phyloP scores from a whole-genome alignment of 2,113 vertebrate species.

The Accipiter virgatus region DNA sequence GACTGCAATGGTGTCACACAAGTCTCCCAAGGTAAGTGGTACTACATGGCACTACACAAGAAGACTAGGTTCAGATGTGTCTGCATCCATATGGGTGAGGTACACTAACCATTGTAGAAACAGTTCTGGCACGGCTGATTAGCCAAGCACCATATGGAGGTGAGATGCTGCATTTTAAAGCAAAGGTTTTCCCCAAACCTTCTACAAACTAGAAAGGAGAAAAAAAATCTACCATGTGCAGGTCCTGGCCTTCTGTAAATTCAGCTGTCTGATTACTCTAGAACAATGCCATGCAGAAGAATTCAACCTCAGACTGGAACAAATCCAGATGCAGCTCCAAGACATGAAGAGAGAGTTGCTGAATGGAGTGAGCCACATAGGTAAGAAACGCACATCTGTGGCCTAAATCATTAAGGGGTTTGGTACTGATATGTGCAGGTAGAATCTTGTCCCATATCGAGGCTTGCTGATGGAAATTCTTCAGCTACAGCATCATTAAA shows the following conservation, averaged over 20 bases:
- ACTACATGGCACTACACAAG: neutral
- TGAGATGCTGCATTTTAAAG: accelerated
- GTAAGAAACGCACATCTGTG: neutral
- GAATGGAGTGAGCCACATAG: neutral
- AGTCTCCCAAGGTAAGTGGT: neutral
- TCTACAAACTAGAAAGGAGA: neutral
- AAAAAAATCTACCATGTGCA: neutral
- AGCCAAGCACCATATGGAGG: neutral
- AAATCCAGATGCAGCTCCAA: conserved; percentile 56
- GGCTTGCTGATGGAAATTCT: neutral
- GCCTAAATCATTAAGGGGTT: neutral
- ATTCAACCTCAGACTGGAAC: conserved; percentile 8
- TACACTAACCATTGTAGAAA: accelerated
- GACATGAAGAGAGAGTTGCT: conserved; percentile 47
- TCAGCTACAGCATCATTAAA: neutral
- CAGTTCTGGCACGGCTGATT: neutral
- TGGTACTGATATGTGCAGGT: neutral
- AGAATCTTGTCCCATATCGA: neutral
- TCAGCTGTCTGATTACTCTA: conserved; percentile 13
- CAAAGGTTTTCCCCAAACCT: neutral
- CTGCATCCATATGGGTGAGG: neutral
- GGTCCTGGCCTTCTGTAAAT: neutral
- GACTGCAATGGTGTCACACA: neutral
- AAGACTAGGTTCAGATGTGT: neutral
- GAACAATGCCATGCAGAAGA: conserved; percentile 9